Conservation (phyloP, 2,888 invertebrate genomes). For the Athripsodes cinereus region DNA sequence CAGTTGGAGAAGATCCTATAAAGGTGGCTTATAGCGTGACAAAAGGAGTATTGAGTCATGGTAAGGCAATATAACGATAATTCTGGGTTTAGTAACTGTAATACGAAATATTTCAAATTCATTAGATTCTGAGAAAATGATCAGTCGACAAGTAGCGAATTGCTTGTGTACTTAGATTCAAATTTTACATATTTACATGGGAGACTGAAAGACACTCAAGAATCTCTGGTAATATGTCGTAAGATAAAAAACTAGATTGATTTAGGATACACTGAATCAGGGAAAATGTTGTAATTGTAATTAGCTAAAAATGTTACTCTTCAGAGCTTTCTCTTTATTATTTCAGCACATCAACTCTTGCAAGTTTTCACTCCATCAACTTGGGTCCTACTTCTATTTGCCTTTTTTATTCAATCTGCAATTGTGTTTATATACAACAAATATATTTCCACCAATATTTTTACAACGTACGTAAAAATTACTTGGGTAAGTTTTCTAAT, state of each 20-base stretch:
- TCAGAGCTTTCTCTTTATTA: too few relatives aligned
- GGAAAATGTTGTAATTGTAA: too few relatives aligned
- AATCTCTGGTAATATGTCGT: too few relatives aligned
- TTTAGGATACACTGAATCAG: too few relatives aligned
- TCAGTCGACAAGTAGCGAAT: not conserved
- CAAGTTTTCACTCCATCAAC: constrained; percentile 4
- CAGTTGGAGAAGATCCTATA: constrained; percentile 6
- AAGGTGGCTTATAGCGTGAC: constrained; percentile 2
- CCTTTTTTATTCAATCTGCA: constrained; percentile 1
- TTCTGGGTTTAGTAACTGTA: too few relatives aligned
- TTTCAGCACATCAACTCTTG: constrained; percentile 6
- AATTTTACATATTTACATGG: too few relatives aligned
- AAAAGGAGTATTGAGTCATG: not conserved
- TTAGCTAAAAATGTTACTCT: too few relatives aligned
- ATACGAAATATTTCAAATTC: too few relatives aligned
- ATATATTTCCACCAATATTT: not conserved
- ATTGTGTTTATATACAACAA: constrained; percentile 4
- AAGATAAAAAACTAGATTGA: too few relatives aligned
- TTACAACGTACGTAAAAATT: constrained; percentile 1
- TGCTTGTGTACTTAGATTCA: not conserved
- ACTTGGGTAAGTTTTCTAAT: constrained; percentile 10
- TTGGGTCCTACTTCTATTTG: not conserved
- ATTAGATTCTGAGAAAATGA: too few relatives aligned
- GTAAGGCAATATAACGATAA: too few relatives aligned
- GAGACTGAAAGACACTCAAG: too few relatives aligned